A percentile compares a stretch with the other conserved stretches of the same genome.
Conservation (phyloP, 2,888 invertebrate genomes). For the Pyrrhia umbra region DNA sequence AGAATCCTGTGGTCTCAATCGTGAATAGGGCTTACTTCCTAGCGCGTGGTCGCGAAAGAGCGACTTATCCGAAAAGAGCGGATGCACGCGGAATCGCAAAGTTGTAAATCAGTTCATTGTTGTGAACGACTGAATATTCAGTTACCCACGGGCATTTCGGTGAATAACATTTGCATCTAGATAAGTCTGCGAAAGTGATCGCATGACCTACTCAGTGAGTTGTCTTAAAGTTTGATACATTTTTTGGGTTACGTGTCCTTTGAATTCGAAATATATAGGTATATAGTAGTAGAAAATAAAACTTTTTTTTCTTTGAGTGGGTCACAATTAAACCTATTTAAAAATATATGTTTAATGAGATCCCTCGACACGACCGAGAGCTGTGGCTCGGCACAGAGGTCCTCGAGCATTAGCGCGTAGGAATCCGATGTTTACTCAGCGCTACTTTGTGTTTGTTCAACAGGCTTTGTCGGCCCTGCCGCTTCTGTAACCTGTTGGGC, state of each 20-base stretch:
- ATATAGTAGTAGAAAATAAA: conserved; percentile 14
- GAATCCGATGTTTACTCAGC: conserved; percentile 78
- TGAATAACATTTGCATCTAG: conserved; percentile 76
- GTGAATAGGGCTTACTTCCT: conserved; percentile 38
- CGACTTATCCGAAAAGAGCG: conserved; percentile 76
- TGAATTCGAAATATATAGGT: conserved; percentile 16
- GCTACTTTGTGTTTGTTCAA: conserved; percentile 80
- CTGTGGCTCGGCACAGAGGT: conserved; percentile 66
- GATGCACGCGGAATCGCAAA: conserved; percentile 84
- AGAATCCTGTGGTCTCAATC: conserved; percentile 67
- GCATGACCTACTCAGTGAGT: conserved; percentile 56
- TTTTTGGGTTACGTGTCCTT: conserved; percentile 13
- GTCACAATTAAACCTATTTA: conserved; percentile 4
- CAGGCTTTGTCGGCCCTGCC: conserved; percentile 77
- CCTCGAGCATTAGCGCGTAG: conserved; percentile 81
- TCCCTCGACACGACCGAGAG: conserved; percentile 45
- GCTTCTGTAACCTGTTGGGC: conserved; percentile 76
- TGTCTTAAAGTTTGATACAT: conserved; percentile 24
- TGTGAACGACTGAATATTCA: conserved; percentile 81
- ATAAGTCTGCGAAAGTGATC: conserved; percentile 68
- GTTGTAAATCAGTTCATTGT: conserved; percentile 85
- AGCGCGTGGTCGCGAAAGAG: conserved; percentile 71
- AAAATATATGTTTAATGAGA: conserved; percentile 60
- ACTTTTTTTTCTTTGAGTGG: conserved; percentile 14
- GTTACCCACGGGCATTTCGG: conserved; percentile 74